Evolutionary conservation across 2,888 invertebrate genomes (phyloP).

Genomic region (Uloborus plumipes): DNA sequence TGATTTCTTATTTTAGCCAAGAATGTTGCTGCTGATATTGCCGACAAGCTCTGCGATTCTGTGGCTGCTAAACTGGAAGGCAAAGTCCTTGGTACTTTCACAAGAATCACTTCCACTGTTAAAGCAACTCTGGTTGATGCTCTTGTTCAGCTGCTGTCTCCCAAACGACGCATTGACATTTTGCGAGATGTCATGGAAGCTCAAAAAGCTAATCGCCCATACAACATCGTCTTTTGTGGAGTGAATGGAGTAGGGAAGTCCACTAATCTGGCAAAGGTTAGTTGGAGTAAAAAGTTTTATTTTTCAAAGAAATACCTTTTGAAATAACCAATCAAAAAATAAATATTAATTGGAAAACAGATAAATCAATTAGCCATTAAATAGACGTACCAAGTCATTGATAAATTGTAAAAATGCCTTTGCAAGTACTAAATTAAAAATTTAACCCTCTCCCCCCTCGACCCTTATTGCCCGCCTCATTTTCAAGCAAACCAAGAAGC

Average conservation of each 20-base stretch:
- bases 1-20: constrained; percentile 76
- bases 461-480: too few relatives aligned
- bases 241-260: constrained; percentile 99
- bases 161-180: constrained; percentile 94
- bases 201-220: constrained; percentile 83
- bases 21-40: constrained; percentile 97
- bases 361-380: too few relatives aligned
- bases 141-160: constrained; percentile 88
- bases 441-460: too few relatives aligned
- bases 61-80: constrained; percentile 92
- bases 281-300: too few relatives aligned
- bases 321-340: too few relatives aligned
- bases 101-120: constrained; percentile 89
- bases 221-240: constrained; percentile 96
- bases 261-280: constrained; percentile 93
- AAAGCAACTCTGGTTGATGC: constrained; percentile 90
- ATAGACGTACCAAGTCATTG: too few relatives aligned
- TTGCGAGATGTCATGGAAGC: constrained; percentile 95
- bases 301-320: too few relatives aligned
- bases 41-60: constrained; percentile 92
- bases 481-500: too few relatives aligned
- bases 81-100: constrained; percentile 93
- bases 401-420: too few relatives aligned
- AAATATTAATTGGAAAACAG: too few relatives aligned
- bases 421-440: too few relatives aligned